A percentile compares a stretch with the other conserved stretches of the same genome.
phyloP scores from a whole-genome alignment of 2,888 invertebrate species.

The Strigamia crassipes region DNA sequence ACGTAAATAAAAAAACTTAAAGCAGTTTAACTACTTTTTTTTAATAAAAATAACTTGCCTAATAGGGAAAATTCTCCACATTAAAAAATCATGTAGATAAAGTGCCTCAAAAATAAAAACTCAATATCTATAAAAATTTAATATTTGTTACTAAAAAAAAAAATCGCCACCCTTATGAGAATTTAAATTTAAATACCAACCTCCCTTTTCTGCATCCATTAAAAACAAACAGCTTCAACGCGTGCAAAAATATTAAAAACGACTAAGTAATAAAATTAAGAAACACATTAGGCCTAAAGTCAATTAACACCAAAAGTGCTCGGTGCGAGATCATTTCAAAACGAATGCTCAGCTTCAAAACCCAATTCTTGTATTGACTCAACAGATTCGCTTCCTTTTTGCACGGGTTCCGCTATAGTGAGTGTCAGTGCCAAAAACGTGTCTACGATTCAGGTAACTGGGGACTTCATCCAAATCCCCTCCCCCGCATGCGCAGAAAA shows the following conservation, averaged over 20 bases:
- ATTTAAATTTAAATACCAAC: neutral
- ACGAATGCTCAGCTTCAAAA: conserved; percentile 26
- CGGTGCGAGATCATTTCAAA: conserved; percentile 7
- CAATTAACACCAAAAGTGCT: neutral
- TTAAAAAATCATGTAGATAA: neutral
- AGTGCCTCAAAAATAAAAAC: neutral
- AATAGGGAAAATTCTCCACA: neutral
- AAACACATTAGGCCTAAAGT: neutral
- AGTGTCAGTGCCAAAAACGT: conserved; percentile 35
- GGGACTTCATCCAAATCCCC: conserved; percentile 40
- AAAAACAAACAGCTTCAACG: neutral
- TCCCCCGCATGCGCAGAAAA: conserved; percentile 28
- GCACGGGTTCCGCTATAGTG: conserved; percentile 36
- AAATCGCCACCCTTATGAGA: neutral
- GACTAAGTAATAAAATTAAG: neutral
- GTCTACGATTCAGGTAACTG: conserved; percentile 40
- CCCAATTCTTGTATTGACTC: conserved; percentile 3
- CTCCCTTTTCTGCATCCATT: neutral
- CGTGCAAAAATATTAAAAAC: neutral
- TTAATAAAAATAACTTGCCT: neutral
- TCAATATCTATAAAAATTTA: neutral
- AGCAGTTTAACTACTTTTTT: neutral
- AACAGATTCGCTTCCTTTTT: conserved; percentile 32
- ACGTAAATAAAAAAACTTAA: neutral
- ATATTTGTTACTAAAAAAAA: neutral